Base-by-base conservation (phyloP, 1,140 invertebrate species). In the Hypothenemus hampei region DNA sequence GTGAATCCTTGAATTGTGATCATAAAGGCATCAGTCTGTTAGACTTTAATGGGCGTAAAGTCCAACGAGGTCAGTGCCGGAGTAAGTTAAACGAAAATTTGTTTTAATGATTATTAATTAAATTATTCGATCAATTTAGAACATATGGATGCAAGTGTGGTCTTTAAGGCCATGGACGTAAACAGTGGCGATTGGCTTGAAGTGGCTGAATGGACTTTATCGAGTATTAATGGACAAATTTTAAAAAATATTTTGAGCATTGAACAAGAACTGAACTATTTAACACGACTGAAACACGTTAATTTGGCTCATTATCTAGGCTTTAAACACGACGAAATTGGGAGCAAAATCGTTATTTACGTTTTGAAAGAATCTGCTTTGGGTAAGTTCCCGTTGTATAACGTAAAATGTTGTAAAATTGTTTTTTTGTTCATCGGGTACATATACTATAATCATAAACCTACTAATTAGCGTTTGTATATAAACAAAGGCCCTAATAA, bases 241-340 rank as follows among this genome's bases (percentile, higher is more conserved):
- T 67, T 77, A 50, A 80, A 82, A 69, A 77, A 82, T 70, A 69
- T 85, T 3, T 65, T 68, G 11, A 76, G 75, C 47, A 78, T 89
- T 39, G 87, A 90, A 66, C 82, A 86, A 65, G 87, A 90, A 70
- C 70, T 89, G 7, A 77, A 79, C 60, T 76, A 79, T 43, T 67
- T 91, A 4, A 72, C 81, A 4, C 82, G 80, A 65, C 68, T 91
- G 5, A 75, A 80, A 62, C 87, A 89, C 72, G 69, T 73, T 20
- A 85, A 89, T 75, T 73, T 91, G 5, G 77, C 86, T 10, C 77
- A 81, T 60, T 90, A 88, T 72, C 71, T 86, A 40, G 84, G 82
- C 60, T 81, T 89, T 63, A 79, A 80, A 59, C 82, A 82, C 66
- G 60, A 76, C 4, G 66, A 75, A 29, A 75, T 79, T 43, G 77